phyloP scores from a whole-genome alignment of 2,888 invertebrate species.

The Netelia melanura region DNA sequence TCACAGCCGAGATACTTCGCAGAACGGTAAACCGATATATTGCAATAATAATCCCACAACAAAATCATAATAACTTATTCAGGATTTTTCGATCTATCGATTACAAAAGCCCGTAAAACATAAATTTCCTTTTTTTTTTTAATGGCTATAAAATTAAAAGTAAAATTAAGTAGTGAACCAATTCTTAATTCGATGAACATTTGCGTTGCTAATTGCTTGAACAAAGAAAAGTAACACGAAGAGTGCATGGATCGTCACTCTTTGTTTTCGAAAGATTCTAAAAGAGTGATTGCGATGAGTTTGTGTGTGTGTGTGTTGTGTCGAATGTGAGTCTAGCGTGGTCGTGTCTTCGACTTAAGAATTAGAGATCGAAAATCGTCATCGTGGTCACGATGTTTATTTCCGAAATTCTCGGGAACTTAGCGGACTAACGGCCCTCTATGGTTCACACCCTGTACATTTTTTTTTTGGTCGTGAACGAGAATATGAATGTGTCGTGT shows the following conservation, averaged over 20 bases:
- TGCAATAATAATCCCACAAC: slow-evolving; percentile 28
- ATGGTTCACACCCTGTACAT: slow-evolving; percentile 12
- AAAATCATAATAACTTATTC: background rate
- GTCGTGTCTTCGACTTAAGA: slow-evolving; percentile 37
- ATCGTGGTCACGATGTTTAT: slow-evolving; percentile 28
- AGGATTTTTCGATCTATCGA: background rate
- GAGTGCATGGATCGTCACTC: background rate
- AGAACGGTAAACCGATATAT: slow-evolving; percentile 49
- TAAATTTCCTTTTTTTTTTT: background rate
- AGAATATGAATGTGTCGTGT: background rate
- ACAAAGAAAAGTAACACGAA: background rate
- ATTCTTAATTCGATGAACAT: slow-evolving; percentile 24
- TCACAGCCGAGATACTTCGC: slow-evolving; percentile 63
- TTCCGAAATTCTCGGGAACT: slow-evolving; percentile 43
- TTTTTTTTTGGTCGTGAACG: slow-evolving; percentile 3
- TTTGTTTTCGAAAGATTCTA: background rate
- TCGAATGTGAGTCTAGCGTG: slow-evolving; percentile 6
- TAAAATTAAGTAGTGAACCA: slow-evolving; percentile 42
- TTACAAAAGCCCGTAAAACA: background rate
- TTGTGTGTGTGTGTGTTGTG: no score
- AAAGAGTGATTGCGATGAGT: background rate
- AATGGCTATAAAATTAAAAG: background rate
- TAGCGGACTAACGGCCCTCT: slow-evolving; percentile 35
- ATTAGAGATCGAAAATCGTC: slow-evolving; percentile 43
- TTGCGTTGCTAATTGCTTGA: slow-evolving; percentile 1